Base-by-base conservation (phyloP, 2,888 invertebrate species). In the Lysandra bellargus region DNA sequence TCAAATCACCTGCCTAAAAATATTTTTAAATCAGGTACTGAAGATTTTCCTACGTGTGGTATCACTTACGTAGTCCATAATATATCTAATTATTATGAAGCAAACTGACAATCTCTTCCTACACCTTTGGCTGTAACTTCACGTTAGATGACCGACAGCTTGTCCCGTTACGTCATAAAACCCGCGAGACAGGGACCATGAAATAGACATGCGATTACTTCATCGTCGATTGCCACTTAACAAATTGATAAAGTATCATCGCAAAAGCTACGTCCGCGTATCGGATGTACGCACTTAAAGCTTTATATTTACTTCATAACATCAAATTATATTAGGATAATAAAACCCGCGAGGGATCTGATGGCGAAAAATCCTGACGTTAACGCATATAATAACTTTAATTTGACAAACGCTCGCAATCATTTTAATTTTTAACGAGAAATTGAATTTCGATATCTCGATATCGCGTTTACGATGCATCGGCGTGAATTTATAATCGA, bases 301-400 rank as follows among this genome's bases (percentile, higher is more conserved):
- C 17, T 30, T 74, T 33, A 76, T 76, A 53, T 53, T 57, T 53
- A 53, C 53, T 53, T 57, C 53, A 30, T 33, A 53, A 76, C 53
- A 76, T 76, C 30, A 76, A 76, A 57, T 76, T 76, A 76, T 76
- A 76, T 76, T 76, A 76, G 49, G 53, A 57, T 57, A 30, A 76
- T 76, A 76, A 76, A 76, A 53, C 30, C 30, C 37, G 33, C 69
- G 23, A 76, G 30, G 76, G 33, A 53, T 53, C 49, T 33, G 76
- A 30, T 12, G 49, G 49, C 75, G 75, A 23, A n/a, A 30, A 75
- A 76, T 76, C 33, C 33, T n/a, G 76, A 76, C 49, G 7, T 23
- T 37, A 23, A 73, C 64, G 78, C 64, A 40, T 64, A 60, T 14
- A n/a, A n/a, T 73, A 74, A 49, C 49, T 53, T 30, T 40, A 57